Evolutionary conservation across 2,113 vertebrate genomes (phyloP).

Genomic region (Otis tarda): DNA sequence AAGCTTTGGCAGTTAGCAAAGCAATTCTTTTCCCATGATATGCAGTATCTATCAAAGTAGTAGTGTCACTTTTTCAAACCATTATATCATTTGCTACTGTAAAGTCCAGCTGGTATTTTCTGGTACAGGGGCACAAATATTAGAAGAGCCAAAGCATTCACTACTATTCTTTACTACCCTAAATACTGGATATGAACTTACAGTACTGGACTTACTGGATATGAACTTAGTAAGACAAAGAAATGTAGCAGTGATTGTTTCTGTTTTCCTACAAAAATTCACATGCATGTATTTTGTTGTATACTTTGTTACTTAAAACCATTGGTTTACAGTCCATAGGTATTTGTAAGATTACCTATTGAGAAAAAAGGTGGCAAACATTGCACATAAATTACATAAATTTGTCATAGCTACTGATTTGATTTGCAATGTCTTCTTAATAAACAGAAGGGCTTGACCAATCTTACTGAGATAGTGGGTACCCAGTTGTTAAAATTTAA

Average conservation of each 20-base stretch:
- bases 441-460: not conserved
- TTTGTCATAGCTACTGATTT: not conserved
- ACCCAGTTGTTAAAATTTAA: not conserved
- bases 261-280: not conserved
- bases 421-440: not conserved
- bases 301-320: not conserved
- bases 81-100: not conserved
- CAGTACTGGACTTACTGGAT: not conserved
- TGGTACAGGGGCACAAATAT: not conserved
- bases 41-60: not conserved
- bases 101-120: not conserved
- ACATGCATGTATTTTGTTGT: not conserved
- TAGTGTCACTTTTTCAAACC: not conserved
- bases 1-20: not conserved
- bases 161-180: not conserved
- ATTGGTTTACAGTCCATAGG: not conserved
- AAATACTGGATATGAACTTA: not conserved
- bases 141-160: not conserved
- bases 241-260: not conserved
- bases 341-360: not conserved
- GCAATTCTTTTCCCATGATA: not conserved
- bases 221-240: not conserved
- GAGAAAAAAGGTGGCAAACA: not conserved
- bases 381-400: not conserved
- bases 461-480: not conserved